Percentiles rank a stretch among this genome's conserved stretches.
These are phyloP conservation scores for Callipepla californica DNA, from an alignment of 2,113 vertebrate genomes.

Conservation along the genomic window DNA sequence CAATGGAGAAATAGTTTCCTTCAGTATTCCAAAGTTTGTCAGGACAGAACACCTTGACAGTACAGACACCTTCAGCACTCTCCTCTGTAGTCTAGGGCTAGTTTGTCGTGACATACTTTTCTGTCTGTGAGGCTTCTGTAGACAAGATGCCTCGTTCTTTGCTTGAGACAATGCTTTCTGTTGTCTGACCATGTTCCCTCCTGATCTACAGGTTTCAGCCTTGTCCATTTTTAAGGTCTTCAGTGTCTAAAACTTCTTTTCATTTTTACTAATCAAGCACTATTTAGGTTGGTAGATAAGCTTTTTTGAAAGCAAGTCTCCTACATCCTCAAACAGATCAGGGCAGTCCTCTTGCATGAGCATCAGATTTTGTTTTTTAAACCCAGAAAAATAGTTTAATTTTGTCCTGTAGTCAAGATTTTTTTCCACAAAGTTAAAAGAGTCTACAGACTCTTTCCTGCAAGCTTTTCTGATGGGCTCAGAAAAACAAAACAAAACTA, in stretches of 20 bases:
- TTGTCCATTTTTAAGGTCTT: background rate
- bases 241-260: background rate
- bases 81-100: background rate
- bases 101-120: background rate
- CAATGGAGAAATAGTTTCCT: background rate
- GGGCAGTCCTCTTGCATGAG: background rate
- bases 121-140: background rate
- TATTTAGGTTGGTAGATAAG: background rate
- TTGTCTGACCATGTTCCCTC: background rate
- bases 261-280: background rate
- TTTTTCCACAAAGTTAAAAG: background rate
- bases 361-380: background rate
- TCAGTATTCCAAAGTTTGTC: background rate
- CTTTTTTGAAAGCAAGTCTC: background rate
- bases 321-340: background rate
- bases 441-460: background rate
- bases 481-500: background rate
- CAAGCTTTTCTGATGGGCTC: background rate
- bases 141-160: background rate
- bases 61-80: background rate
- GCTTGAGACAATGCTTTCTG: background rate
- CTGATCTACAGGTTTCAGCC: background rate
- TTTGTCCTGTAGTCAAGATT: background rate
- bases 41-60: background rate
- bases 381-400: background rate